Evolutionary conservation across 2,113 vertebrate species (phyloP).

Genomic region (Paradoxurus hermaphroditus): DNA sequence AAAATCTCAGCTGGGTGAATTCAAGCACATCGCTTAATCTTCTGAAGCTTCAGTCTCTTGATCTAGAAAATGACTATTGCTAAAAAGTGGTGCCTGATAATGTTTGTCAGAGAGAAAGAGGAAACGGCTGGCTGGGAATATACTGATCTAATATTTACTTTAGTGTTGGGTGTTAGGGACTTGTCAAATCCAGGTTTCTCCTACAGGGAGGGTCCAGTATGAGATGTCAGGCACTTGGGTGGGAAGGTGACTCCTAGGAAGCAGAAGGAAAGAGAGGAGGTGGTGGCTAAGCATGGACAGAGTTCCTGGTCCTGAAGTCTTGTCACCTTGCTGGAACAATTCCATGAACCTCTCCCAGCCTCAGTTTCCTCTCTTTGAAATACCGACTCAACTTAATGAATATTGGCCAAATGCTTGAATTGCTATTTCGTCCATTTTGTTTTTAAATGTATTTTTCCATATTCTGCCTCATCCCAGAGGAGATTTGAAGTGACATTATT

Average conservation of each 20-base stretch:
- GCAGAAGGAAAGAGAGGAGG: background rate
- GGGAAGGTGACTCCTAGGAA: background rate
- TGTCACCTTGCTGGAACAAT: background rate
- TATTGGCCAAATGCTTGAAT: background rate
- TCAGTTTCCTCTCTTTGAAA: background rate
- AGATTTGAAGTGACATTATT: background rate
- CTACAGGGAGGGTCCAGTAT: background rate
- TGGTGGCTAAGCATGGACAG: background rate
- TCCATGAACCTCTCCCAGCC: background rate
- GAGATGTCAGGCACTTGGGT: background rate
- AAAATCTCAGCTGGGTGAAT: background rate
- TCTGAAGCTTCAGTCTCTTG: background rate
- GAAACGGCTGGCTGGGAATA: background rate
- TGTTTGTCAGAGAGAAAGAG: background rate
- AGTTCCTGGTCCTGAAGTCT: background rate
- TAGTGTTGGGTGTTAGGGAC: background rate
- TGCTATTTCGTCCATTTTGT: conserved; percentile 7
- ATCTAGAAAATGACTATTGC: background rate
- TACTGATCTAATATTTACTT: background rate
- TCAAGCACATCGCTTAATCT: background rate
- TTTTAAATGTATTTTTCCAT: conserved; percentile 12
- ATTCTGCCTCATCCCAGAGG: background rate
- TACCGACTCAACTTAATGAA: background rate
- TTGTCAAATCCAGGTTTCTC: background rate
- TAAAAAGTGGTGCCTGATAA: background rate